Percentiles rank a stretch among this genome's conserved stretches.
Evolutionary conservation across 2,888 invertebrate species (phyloP).

Genomic region (Acrocera orbiculus): DNA sequence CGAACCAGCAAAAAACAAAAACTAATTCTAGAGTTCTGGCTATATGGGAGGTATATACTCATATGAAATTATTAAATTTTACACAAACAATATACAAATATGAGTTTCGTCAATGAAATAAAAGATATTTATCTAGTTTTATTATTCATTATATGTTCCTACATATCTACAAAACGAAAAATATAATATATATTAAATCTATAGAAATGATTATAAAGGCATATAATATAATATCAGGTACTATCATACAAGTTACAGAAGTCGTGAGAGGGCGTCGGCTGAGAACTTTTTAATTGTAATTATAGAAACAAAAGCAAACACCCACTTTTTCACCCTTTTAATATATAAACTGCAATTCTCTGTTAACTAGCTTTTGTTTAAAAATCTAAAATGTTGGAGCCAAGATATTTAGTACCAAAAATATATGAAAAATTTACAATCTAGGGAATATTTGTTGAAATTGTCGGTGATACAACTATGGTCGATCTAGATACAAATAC

Average conservation of each 20-base stretch:
- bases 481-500: too few relatives aligned
- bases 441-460: too few relatives aligned
- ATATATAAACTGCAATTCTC: background rate
- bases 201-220: too few relatives aligned
- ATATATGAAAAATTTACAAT: constrained; percentile 6
- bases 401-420: constrained; percentile 6
- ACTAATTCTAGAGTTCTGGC: too few relatives aligned
- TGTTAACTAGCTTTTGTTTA: background rate
- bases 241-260: constrained; percentile 5
- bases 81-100: constrained; percentile 5
- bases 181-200: too few relatives aligned
- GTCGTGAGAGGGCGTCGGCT: constrained; percentile 6
- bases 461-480: too few relatives aligned
- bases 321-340: too few relatives aligned
- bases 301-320: constrained; percentile 7
- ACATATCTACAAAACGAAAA: background rate
- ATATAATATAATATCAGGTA: too few relatives aligned
- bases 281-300: constrained; percentile 3
- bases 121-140: constrained; percentile 6
- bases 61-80: constrained; percentile 1
- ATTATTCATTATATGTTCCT: constrained; percentile 6
- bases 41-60: constrained; percentile 1
- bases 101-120: constrained; percentile 6
- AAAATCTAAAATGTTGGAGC: constrained; percentile 1
- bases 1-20: too few relatives aligned